phyloP scores from a whole-genome alignment of 1,140 invertebrate genomes.

The Anagrus nilaparvatae region DNA sequence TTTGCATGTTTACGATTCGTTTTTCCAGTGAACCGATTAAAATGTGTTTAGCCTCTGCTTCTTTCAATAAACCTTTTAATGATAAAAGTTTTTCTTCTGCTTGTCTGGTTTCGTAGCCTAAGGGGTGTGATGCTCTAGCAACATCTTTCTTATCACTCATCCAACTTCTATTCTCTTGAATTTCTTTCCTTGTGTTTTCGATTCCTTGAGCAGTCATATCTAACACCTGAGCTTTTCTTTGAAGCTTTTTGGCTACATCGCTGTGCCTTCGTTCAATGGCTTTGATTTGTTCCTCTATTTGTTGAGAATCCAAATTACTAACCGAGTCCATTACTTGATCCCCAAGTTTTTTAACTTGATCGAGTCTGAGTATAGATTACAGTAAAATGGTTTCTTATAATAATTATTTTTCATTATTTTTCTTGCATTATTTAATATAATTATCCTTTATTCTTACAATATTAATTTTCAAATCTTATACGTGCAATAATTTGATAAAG shows the following conservation, averaged over 20 bases:
- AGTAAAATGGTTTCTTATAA: no score
- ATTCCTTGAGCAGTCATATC: constrained; percentile 72
- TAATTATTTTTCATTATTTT: neutral
- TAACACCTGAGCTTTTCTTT: constrained; percentile 70
- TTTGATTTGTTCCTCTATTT: constrained; percentile 80
- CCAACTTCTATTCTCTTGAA: constrained; percentile 68
- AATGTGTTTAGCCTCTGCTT: constrained; percentile 73
- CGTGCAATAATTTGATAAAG: no score
- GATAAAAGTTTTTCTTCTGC: constrained; percentile 61
- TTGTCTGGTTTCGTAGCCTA: constrained; percentile 65
- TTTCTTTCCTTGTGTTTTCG: constrained; percentile 62
- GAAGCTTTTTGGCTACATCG: constrained; percentile 72
- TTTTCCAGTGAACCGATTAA: constrained; percentile 72
- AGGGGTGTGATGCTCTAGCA: constrained; percentile 51
- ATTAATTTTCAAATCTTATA: no score
- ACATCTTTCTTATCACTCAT: constrained; percentile 63
- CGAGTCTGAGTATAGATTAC: no score
- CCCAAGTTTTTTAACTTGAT: constrained; percentile 56
- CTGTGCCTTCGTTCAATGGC: constrained; percentile 70
- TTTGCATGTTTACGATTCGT: constrained; percentile 69
- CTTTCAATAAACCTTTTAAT: constrained; percentile 65
- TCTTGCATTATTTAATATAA: neutral
- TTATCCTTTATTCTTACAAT: neutral
- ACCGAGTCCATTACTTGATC: constrained; percentile 65
- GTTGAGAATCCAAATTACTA: constrained; percentile 78